Percentiles rank a stretch among this genome's conserved stretches.
Conservation (phyloP, 2,113 vertebrate genomes). For the Pachyramphus minor region DNA sequence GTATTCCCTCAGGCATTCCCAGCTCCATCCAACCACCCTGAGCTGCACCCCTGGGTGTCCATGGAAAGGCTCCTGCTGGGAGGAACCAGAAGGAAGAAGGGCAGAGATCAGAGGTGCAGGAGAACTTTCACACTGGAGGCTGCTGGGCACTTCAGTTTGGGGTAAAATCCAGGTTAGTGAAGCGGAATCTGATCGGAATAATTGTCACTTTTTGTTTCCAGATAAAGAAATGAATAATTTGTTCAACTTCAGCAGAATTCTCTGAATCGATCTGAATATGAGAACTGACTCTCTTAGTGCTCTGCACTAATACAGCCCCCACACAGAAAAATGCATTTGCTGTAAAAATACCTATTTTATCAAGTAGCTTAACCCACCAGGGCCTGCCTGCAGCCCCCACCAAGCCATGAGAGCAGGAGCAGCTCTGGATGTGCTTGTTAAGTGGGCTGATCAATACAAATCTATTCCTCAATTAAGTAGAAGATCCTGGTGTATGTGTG, state of each 20-base stretch:
- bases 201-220: background rate
- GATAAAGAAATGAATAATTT: background rate
- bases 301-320: background rate
- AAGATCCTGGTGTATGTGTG: background rate
- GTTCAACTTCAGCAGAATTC: background rate
- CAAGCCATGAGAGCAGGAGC: background rate
- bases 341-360: background rate
- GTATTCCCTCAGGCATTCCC: background rate
- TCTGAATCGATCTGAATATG: background rate
- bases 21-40: background rate
- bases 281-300: background rate
- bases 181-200: background rate
- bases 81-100: background rate
- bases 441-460: constrained; percentile 37
- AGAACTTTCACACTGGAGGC: background rate
- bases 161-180: background rate
- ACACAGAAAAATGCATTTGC: background rate
- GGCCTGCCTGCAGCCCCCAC: background rate
- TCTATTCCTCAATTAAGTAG: constrained; percentile 20
- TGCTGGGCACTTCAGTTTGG: background rate
- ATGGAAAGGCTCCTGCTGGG: background rate
- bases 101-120: background rate
- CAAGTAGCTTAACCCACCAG: background rate
- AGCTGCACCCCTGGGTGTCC: accelerated
- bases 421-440: background rate